A percentile compares a stretch with the other conserved stretches of the same genome.
Evolutionary conservation across 2,888 invertebrate genomes (phyloP).

Genomic region (Nasonovia ribisnigri): DNA sequence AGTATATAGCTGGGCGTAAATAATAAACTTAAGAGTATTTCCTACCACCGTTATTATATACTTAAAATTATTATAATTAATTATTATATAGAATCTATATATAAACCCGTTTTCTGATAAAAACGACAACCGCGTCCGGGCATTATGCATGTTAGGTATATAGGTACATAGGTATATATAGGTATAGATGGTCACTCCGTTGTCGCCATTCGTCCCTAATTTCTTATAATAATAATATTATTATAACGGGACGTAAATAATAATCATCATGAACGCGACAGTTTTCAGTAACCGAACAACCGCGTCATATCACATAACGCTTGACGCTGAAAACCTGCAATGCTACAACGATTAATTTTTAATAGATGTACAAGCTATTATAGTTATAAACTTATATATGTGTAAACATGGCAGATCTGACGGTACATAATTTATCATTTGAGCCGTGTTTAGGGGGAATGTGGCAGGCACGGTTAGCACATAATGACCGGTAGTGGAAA

Average conservation of each 20-base stretch:
- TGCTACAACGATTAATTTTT: not conserved
- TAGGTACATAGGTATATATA: not conserved
- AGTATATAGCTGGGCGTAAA: not conserved
- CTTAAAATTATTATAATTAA: not conserved
- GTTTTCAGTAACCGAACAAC: not conserved
- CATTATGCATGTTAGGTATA: not conserved
- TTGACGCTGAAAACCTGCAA: not conserved
- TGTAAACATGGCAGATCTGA: not conserved
- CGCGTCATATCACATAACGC: not conserved
- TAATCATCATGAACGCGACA: not conserved
- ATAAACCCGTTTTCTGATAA: not conserved
- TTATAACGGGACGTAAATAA: slow-evolving; percentile 7
- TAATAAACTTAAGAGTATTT: not conserved
- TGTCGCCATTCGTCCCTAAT: not conserved
- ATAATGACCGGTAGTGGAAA: not conserved
- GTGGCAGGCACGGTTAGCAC: not conserved
- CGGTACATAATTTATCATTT: not conserved
- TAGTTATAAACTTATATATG: not conserved
- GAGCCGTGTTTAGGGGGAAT: not conserved
- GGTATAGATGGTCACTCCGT: not conserved
- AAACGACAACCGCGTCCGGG: not conserved
- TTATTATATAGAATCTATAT: not conserved
- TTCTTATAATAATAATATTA: not conserved
- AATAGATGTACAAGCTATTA: not conserved
- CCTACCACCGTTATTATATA: not conserved